A percentile compares a stretch with the other conserved stretches of the same genome.
These are phyloP conservation scores for Bombyx huttoni DNA, from an alignment of 2,888 invertebrate species.

Conservation along the genomic window DNA sequence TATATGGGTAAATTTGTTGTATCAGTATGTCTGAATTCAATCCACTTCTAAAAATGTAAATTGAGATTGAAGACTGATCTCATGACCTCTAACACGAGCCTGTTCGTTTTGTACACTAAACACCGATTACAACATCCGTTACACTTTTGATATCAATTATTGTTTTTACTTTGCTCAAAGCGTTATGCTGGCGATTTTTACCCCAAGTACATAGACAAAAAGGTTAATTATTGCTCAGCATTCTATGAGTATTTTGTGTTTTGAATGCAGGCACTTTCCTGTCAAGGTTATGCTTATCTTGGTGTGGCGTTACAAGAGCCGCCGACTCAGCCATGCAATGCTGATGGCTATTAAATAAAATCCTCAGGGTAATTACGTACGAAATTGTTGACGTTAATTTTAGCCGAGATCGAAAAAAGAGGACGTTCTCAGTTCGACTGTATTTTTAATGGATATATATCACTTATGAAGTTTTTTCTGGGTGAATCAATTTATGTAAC, in stretches of 20 bases:
- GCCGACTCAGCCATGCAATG: slow-evolving; percentile 37
- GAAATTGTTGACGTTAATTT: slow-evolving; percentile 11
- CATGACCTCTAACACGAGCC: slow-evolving; percentile 15
- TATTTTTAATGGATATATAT: too few species aligned
- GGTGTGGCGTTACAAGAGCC: slow-evolving; percentile 50
- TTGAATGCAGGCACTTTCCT: slow-evolving; percentile 8
- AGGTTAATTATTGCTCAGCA: background rate
- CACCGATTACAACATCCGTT: slow-evolving; percentile 50
- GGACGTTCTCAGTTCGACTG: too few species aligned
- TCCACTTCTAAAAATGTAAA: slow-evolving; percentile 5
- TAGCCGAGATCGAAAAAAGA: background rate
- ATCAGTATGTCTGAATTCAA: too few species aligned
- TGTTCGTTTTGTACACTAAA: slow-evolving; percentile 2
- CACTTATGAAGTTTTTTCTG: too few species aligned
- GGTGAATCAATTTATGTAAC: too few species aligned
- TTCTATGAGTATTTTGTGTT: slow-evolving; percentile 2
- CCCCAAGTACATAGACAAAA: slow-evolving; percentile 2
- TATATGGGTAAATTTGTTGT: too few species aligned
- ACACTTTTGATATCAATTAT: slow-evolving; percentile 15
- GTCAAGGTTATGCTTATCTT: slow-evolving; percentile 49
- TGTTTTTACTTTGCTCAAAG: background rate
- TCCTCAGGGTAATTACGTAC: slow-evolving; percentile 28
- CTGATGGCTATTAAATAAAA: slow-evolving; percentile 15
- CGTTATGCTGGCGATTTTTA: slow-evolving; percentile 6
- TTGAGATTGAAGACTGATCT: slow-evolving; percentile 19